Conservation (phyloP, 2,888 invertebrate genomes). For the Andrena trimmerana region DNA sequence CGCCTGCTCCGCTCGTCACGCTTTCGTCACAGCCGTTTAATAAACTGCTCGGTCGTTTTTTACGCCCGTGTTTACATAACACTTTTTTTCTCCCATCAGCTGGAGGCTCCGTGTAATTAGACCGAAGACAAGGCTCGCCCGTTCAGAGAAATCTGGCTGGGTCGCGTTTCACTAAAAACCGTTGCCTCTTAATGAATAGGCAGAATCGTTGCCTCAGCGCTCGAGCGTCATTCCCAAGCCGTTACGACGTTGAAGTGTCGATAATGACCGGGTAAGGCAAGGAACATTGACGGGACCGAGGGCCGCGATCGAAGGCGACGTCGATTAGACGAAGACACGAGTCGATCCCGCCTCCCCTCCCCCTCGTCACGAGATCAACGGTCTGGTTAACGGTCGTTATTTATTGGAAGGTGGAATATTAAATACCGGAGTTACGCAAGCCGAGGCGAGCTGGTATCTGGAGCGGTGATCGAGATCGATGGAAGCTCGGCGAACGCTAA, state of each 20-base stretch:
- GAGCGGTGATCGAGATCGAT: constrained; percentile 63
- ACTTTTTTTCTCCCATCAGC: not conserved
- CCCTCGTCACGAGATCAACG: constrained; percentile 68
- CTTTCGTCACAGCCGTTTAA: constrained; percentile 7
- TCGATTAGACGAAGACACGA: constrained; percentile 56
- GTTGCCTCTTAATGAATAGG: constrained; percentile 49
- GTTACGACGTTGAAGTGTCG: constrained; percentile 57
- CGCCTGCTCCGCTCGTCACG: not conserved
- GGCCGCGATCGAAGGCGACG: constrained; percentile 14
- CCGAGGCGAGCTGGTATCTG: constrained; percentile 41
- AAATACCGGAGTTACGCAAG: constrained; percentile 69
- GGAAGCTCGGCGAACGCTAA: constrained; percentile 50
- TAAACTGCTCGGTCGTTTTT: constrained; percentile 3
- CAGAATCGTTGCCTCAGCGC: constrained; percentile 35
- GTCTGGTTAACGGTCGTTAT: constrained; percentile 72
- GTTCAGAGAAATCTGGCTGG: constrained; percentile 22
- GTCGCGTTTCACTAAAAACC: constrained; percentile 27
- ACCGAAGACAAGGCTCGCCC: constrained; percentile 9
- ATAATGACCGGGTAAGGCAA: constrained; percentile 51
- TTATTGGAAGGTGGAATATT: constrained; percentile 74
- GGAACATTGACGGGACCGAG: constrained; percentile 15
- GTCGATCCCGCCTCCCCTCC: constrained; percentile 50
- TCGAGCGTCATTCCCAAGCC: constrained; percentile 37
- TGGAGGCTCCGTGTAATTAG: constrained; percentile 35
- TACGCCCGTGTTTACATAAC: constrained; percentile 25